Base-by-base conservation (phyloP, 2,888 invertebrate species). In the Leucania comma region DNA sequence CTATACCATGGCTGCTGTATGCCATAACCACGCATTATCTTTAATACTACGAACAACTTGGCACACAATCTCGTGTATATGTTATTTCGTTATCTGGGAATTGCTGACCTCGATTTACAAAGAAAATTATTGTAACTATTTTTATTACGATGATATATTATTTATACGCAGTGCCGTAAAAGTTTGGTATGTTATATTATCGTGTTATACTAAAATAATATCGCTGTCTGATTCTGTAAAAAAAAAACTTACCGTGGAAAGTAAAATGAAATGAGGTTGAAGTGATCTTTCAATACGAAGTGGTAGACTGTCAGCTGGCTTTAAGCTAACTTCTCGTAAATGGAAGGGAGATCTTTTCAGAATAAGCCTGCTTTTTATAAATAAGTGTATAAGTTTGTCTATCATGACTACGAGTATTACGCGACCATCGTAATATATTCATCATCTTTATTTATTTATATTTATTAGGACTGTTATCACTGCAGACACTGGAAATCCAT, bases 21-120 rank as follows among this genome's bases (percentile, higher is more conserved):
- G 73, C 82, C 82, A 78, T 79, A 79, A 83, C 64, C 58, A 69
- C 35, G 62, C 68, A 80, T 78, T 80, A 75, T 80, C 71, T 81
- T 70, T 78, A 68, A 66, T 73, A 76, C 26, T 29, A 56, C 63
- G 74, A 48, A 70, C 63, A 62, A 82, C 78, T 87, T 87, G 87
- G 87, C 88, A 81, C 76, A 78, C 48, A 68, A 75, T 65, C 69
- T 58, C 50, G 65, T 71, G 48, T 76, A 56, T 46, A 56, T 53
- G 68, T 70, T 29, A 81, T 57, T 71, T 75, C 54, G 57, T 14
- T 72, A 72, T 67, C 12, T 72, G 59, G 72, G 56, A 66, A 60
- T n/a, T n/a, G 51, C 42, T 68, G 74, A 67, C 85, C 82, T 84
- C 73, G 35, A 66, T 82, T 54, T 60, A 32, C 35, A 17, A 60